Base-by-base conservation (phyloP, 2,888 invertebrate genomes). In the Temnothorax ravouxi region DNA sequence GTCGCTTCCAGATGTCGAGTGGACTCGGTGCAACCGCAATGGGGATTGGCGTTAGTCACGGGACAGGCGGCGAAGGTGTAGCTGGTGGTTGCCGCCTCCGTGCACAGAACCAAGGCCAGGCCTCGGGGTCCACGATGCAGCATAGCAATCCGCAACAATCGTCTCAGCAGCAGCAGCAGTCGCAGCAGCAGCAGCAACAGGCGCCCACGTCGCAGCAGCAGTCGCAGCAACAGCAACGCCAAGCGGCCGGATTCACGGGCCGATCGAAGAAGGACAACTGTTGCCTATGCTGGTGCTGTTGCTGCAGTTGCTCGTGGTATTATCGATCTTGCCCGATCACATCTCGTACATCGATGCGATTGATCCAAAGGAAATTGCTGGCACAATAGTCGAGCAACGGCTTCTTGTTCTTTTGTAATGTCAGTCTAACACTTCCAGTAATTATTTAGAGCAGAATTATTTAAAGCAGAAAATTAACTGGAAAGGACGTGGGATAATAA, bases 201-300 rank as follows among this genome's bases (percentile, higher is more conserved):
- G 91, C 89, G 61, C 88, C 90, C 38, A 83, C 87, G 84, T 89
- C 87, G 81, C 93, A 89, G 72, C 90, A 89, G 67, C 91, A 91
- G 79, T 91, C 88, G 67, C 91, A 91, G 84, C 92, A 89, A 66
- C 91, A 91, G 84, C 92, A 90, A 84, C 92, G 91, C 61, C 92
- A 91, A 85, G 95, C 95, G 95, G 95, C 95, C 95, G 95, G 94
- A 94, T 95, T 95, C 94, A 95, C 92, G 89, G 94, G 94, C 69
- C 93, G 95, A 92, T 95, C 95, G 94, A 95, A 95, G 95, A 96
- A 96, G 95, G 96, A 95, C 95, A 96, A 96, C 95, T 96, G 95
- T 91, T 96, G 96, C 91, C 96, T 96, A 93, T 96, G 96, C 95
- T 96, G 96, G 95, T 96, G 96, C 95, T 96, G 96, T 94, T 96